Percentiles rank a stretch among this genome's conserved stretches.
Conservation (phyloP, 2,888 invertebrate species). For the Dasysyrphus tricinctus region DNA sequence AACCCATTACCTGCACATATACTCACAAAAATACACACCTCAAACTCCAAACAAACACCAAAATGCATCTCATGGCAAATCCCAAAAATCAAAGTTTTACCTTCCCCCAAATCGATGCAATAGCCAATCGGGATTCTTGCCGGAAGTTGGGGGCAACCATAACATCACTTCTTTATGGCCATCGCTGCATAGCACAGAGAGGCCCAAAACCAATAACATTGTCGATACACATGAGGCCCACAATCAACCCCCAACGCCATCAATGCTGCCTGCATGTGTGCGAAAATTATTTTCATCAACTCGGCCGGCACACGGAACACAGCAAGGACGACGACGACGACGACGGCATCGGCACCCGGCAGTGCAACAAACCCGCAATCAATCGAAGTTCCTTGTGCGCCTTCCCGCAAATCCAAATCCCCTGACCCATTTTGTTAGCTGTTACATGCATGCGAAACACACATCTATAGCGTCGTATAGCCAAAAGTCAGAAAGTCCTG, state of each 20-base stretch:
- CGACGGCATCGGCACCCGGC: constrained; percentile 5
- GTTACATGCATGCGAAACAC: constrained; percentile 69
- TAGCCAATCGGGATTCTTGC: constrained; percentile 69
- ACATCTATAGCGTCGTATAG: constrained; percentile 40
- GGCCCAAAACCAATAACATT: constrained; percentile 73
- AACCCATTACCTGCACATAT: constrained; percentile 5
- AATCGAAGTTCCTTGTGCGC: constrained; percentile 54
- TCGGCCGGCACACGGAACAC: constrained; percentile 29
- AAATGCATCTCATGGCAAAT: constrained; percentile 49
- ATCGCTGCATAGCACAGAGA: constrained; percentile 54
- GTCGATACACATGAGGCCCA: constrained; percentile 65
- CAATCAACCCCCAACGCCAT: constrained; percentile 26
- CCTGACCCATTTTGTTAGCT: constrained; percentile 29
- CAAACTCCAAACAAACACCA: constrained; percentile 10
- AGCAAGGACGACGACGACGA: neutral
- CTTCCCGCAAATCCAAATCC: constrained; percentile 1
- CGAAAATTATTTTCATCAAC: constrained; percentile 59
- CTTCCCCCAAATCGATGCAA: constrained; percentile 70
- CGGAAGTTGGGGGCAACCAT: constrained; percentile 56
- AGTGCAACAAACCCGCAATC: constrained; percentile 69
- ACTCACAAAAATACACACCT: constrained; percentile 5
- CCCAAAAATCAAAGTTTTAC: constrained; percentile 69
- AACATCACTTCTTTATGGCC: constrained; percentile 41
- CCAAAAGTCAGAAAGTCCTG: constrained; percentile 71
- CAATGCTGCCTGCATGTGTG: constrained; percentile 57